Conservation (phyloP, 2,797 vertebrate species). For the Sphenodon punctatus region DNA sequence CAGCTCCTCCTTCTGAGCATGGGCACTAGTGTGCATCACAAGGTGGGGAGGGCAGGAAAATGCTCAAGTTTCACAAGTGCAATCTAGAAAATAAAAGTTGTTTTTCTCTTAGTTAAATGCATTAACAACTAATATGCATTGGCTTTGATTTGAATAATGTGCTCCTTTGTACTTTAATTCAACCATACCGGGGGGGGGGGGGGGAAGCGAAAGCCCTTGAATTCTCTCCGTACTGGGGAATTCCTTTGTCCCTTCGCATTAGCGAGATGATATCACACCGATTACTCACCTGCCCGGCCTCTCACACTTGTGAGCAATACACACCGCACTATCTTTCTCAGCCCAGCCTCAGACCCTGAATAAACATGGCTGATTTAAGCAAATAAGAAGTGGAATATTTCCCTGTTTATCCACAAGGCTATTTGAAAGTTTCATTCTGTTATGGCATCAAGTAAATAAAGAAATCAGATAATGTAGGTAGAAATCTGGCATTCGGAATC, state of each 20-base stretch:
- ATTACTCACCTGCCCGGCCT: constrained; percentile 71
- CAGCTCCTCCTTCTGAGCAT: neutral
- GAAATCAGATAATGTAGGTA: constrained; percentile 3
- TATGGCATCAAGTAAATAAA: constrained; percentile 42
- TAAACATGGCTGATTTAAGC: constrained; percentile 52
- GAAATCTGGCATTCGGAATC: constrained; percentile 53
- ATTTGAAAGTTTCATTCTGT: constrained; percentile 61
- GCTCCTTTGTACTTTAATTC: constrained; percentile 40
- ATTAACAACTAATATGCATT: constrained; percentile 29
- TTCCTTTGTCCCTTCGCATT: constrained; percentile 46
- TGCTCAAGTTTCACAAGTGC: neutral
- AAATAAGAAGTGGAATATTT: constrained; percentile 47
- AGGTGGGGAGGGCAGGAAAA: neutral
- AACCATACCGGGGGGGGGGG: constrained; percentile 3
- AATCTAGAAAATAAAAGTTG: neutral
- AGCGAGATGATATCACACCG: constrained; percentile 41
- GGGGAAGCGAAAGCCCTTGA: neutral
- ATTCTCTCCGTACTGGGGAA: constrained; percentile 37
- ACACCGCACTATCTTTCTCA: constrained; percentile 27
- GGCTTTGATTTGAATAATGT: constrained; percentile 27
- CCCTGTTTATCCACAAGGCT: constrained; percentile 41
- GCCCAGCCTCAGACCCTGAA: constrained; percentile 37
- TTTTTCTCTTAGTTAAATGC: neutral
- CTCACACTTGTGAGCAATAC: constrained; percentile 39
- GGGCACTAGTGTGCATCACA: neutral